Conservation (phyloP, 2,797 vertebrate genomes). For the Micrastur ruficollis region DNA sequence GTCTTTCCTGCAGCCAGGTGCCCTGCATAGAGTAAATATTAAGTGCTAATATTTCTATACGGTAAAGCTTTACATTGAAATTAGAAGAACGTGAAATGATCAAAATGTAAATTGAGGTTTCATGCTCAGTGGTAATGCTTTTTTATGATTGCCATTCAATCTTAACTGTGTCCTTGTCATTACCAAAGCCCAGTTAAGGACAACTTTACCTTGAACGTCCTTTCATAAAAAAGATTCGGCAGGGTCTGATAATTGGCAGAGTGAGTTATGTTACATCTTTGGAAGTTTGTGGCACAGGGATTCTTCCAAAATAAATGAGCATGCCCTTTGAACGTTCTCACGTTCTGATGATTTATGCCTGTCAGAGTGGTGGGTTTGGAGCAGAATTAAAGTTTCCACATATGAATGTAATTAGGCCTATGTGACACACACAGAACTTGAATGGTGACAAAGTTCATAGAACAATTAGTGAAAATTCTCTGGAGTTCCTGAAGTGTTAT, state of each 20-base stretch:
- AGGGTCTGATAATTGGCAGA: not conserved
- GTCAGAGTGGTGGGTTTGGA: not conserved
- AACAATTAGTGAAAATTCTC: not conserved
- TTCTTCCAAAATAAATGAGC: not conserved
- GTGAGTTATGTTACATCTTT: not conserved
- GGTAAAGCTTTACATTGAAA: not conserved
- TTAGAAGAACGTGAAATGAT: not conserved
- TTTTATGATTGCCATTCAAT: not conserved
- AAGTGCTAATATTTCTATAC: not conserved
- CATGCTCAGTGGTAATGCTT: not conserved
- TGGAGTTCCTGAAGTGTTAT: not conserved
- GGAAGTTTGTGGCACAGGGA: not conserved
- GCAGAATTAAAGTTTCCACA: not conserved
- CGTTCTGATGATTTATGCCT: not conserved
- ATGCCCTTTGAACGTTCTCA: not conserved
- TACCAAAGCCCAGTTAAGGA: not conserved
- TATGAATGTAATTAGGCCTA: rapidly evolving
- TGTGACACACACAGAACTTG: not conserved
- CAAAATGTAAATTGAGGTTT: not conserved
- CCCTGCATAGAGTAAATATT: not conserved
- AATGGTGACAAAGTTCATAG: not conserved
- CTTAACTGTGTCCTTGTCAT: not conserved
- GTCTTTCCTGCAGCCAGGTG: not conserved
- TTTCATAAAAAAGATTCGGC: not conserved
- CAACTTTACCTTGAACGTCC: not conserved